These are phyloP conservation scores for Lacerta bilineata DNA, from an alignment of 2,797 vertebrate genomes.

Conservation along the genomic window DNA sequence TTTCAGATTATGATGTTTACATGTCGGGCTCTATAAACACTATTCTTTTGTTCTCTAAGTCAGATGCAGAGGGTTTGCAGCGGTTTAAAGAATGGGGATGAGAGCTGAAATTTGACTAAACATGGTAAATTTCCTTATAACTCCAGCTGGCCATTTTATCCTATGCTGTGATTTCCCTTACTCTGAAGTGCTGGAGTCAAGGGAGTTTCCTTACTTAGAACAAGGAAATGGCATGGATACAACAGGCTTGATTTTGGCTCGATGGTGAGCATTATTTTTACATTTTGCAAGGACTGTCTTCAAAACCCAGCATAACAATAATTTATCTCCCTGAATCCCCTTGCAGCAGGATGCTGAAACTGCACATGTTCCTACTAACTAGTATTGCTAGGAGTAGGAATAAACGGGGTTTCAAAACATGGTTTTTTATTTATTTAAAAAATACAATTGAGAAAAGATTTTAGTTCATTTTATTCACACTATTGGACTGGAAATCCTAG, in stretches of 20 bases:
- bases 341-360: conserved; percentile 48
- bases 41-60: conserved; percentile 23
- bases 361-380: conserved; percentile 39
- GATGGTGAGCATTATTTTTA: conserved; percentile 60
- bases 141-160: conserved; percentile 20
- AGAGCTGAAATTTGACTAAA: conserved; percentile 38
- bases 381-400: conserved; percentile 37
- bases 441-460: neutral
- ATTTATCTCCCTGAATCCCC: conserved; percentile 53
- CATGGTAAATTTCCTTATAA: conserved; percentile 4
- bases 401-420: too few relatives aligned
- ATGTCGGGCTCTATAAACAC: neutral
- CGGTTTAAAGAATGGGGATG: conserved; percentile 7
- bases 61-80: conserved; percentile 23
- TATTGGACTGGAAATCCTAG: conserved; percentile 14
- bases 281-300: conserved; percentile 51
- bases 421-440: conserved; percentile 13
- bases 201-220: conserved; percentile 44
- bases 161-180: neutral
- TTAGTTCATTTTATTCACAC: conserved; percentile 18
- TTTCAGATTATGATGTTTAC: neutral
- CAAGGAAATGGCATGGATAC: conserved; percentile 63
- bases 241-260: conserved; percentile 60
- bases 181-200: conserved; percentile 49
- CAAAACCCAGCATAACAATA: conserved; percentile 54